Evolutionary conservation across 2,888 invertebrate species (phyloP), one percentile per base, ranked within the genome.

Genomic region (Diaphora mendica): DNA sequence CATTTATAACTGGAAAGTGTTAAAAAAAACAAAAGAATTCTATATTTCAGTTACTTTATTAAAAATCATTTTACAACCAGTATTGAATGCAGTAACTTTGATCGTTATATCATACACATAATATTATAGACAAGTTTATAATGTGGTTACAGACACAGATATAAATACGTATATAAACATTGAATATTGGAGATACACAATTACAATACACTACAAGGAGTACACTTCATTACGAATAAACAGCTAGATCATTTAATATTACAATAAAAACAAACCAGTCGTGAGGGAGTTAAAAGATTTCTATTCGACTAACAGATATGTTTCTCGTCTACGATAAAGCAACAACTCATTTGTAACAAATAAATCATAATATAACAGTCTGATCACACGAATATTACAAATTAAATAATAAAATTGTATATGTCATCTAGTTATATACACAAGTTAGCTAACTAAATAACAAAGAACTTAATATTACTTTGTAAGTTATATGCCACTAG

Each of bases 391-490:
- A 94, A 91, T 92, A 94, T 95, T 95, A 95, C 93, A 94, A 94
- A 95, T 95, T 95, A 95, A 95, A 95, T 94, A 92, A 92, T 92
- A 93, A 93, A 93, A 93, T 85, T 90, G 90, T 93, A 93, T 93
- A 93, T 92, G 93, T 90, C 90, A 91, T 94, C 94, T 95, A 95
- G 91, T 93, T 95, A 95, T 95, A 94, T 95, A 95, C 95, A 95
- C 91, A 91, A 91, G 95, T 95, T 95, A 95, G 92, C 94, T 95
- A 95, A 95, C 95, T 95, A 95, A 95, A 95, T 95, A 95, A 95
- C 95, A 95, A 95, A 92, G 91, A 93, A 91, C 92, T 89, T 94
- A 94, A 92, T 84, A 79, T 93, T 94, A 94, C 89, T 93, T 93
- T 92, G 91, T 93, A 92, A 89, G 90, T 89, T 89, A 89, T 76